A percentile compares a stretch with the other conserved stretches of the same genome.
Conservation (phyloP, 2,113 vertebrate genomes). For the Zeus faber region DNA sequence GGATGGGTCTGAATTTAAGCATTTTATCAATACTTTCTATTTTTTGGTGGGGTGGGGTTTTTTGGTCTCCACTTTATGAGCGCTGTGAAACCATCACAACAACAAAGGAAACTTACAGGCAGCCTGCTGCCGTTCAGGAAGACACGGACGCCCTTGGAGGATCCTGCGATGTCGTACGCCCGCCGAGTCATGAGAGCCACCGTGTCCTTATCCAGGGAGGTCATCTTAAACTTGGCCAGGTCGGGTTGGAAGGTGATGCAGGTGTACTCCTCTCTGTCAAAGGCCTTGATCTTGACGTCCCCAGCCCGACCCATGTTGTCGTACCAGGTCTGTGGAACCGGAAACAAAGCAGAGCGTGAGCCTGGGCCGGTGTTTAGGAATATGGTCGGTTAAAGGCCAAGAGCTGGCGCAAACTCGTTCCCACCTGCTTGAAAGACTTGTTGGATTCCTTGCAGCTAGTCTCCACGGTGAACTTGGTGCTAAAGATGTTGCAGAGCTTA, state of each 20-base stretch:
- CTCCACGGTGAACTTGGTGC: conserved; percentile 95
- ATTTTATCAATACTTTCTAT: neutral
- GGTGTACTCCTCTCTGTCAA: conserved; percentile 89
- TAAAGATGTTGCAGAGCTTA: conserved; percentile 98
- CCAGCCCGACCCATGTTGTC: conserved; percentile 89
- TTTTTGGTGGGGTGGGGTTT: no score
- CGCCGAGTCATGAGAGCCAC: conserved; percentile 93
- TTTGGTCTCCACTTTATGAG: no score
- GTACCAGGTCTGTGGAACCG: conserved; percentile 83
- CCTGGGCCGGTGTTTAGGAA: no score
- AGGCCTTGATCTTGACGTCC: conserved; percentile 81
- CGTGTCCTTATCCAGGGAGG: conserved; percentile 87
- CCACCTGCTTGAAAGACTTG: conserved; percentile 90
- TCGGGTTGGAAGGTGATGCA: conserved; percentile 95
- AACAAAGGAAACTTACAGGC: conserved; percentile 78
- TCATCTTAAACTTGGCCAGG: conserved; percentile 96
- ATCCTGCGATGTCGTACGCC: conserved; percentile 92
- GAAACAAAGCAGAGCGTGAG: neutral
- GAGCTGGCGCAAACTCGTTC: neutral
- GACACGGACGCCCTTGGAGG: conserved; percentile 86
- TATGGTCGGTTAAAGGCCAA: neutral
- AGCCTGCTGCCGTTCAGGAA: conserved; percentile 89
- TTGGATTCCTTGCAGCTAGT: conserved; percentile 90
- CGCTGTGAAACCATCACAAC: no score
- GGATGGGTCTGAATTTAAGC: neutral